Evolutionary conservation across 2,888 invertebrate species (phyloP).

Genomic region (Trissolcus brochymenae): DNA sequence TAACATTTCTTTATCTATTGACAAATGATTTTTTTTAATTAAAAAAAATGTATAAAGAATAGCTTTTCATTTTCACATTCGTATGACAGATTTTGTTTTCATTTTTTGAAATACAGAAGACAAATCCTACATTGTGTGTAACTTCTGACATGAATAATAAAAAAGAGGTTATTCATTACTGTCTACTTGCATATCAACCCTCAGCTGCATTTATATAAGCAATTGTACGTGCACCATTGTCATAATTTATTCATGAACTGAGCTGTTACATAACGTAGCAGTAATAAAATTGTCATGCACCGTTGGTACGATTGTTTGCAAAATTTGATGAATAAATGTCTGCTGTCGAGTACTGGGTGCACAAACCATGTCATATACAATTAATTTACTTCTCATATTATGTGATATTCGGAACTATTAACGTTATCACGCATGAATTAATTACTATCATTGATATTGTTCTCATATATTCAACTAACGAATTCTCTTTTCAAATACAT

Average conservation of each 20-base stretch:
- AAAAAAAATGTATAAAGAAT: too few relatives aligned
- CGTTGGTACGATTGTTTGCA: slow-evolving; percentile 1
- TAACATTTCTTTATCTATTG: too few relatives aligned
- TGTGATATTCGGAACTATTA: neutral
- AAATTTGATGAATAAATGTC: too few relatives aligned
- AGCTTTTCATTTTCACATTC: too few relatives aligned
- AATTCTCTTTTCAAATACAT: too few relatives aligned
- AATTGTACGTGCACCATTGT: slow-evolving; percentile 16
- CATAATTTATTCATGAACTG: slow-evolving; percentile 28
- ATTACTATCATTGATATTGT: too few relatives aligned
- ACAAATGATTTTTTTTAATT: too few relatives aligned
- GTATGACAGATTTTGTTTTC: neutral
- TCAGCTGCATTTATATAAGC: slow-evolving; percentile 26
- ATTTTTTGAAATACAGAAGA: slow-evolving; percentile 12
- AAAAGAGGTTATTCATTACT: slow-evolving; percentile 41
- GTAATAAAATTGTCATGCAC: slow-evolving; percentile 7
- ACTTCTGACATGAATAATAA: slow-evolving; percentile 33
- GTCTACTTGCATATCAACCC: slow-evolving; percentile 34
- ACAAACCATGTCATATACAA: neutral
- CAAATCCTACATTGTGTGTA: too few relatives aligned
- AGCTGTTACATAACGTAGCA: neutral
- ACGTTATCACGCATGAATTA: neutral
- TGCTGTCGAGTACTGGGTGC: neutral
- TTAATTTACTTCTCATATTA: neutral
- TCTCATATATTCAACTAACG: too few relatives aligned